Base-by-base conservation (phyloP, 2,888 invertebrate genomes). In the Latheticus oryzae region DNA sequence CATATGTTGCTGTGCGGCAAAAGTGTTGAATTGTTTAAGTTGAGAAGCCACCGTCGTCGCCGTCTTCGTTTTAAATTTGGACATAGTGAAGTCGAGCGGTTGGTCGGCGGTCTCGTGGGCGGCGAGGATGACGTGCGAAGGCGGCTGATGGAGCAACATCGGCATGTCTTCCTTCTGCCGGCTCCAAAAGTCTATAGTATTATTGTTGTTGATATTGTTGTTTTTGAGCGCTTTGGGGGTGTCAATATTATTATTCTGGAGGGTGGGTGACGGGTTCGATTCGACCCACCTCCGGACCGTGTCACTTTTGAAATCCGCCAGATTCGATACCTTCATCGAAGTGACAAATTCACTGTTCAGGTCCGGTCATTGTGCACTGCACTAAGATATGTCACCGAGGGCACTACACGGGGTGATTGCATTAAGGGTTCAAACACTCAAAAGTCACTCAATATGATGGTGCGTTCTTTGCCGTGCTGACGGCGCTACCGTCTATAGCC, bases 41-140 rank as follows among this genome's bases (percentile, higher is more conserved):
- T 78, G 77, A 24, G 77, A 74, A 55, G 76, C 74, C 66, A 76
- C 74, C 57, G 76, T 69, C 15, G 73, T 64, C 16, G 73, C 62
- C 7, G 71, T 64, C 70, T 78, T 79, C 68, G 78, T 77, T 63
- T 79, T 79, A 62, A 83, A 79, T 59, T 83, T 83, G 60, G 83
- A 83, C 83, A 88, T 87, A 77, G 88, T 88, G 80, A 88, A 89
- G 82, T 89, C 89, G 71, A 88, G 82, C 68, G 88, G 88, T 79
- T 88, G 88, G 76, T 84, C 84, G 54, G 77, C 84, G 54, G 77
- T 54, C 73, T 79, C 68, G 33, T 40, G 42, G 21, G 12, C 23
- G 40, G 57, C 81, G 78, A 77, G 73, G 60, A 78, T 73, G 70
- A 79, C 77, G 67, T 79, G 79, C 60, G 75, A 75, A 56, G 80